These are phyloP conservation scores for Chaunax sp. DNA, from an alignment of 2,797 vertebrate genomes.

Conservation along the genomic window DNA sequence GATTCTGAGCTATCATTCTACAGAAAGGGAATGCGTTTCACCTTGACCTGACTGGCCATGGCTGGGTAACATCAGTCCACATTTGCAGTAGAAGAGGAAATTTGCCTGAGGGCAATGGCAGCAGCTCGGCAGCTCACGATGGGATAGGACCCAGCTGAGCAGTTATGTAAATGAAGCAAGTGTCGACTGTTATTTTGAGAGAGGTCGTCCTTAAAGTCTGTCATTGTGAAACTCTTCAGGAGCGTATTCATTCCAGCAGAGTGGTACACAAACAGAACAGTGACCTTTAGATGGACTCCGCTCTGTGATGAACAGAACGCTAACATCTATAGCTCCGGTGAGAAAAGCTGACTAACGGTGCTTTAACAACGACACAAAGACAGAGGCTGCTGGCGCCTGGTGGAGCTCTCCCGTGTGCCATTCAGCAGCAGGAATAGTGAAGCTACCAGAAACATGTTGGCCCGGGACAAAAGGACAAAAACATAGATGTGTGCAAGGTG, in stretches of 20 bases:
- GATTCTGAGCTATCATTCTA: constrained; percentile 23
- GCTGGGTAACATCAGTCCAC: not conserved
- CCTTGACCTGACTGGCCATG: constrained; percentile 13
- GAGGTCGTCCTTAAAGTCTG: constrained; percentile 27
- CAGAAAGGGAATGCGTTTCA: constrained; percentile 24
- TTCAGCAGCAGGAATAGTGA: constrained; percentile 70
- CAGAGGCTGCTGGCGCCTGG: constrained; percentile 51
- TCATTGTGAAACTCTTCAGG: constrained; percentile 10
- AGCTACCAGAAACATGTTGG: constrained; percentile 68
- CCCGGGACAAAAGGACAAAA: constrained; percentile 34
- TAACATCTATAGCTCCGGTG: constrained; percentile 54
- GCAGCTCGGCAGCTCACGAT: constrained; percentile 11
- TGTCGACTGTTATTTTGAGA: constrained; percentile 29
- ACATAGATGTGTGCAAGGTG: constrained; percentile 51
- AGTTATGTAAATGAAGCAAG: constrained; percentile 36
- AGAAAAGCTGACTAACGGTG: constrained; percentile 72
- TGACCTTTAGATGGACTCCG: constrained; percentile 64
- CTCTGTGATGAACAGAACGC: constrained; percentile 57
- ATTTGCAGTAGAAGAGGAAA: constrained; percentile 19
- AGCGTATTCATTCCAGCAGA: constrained; percentile 38
- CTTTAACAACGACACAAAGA: constrained; percentile 59
- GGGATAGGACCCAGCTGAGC: constrained; percentile 10
- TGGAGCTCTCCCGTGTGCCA: constrained; percentile 46
- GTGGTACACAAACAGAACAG: constrained; percentile 39
- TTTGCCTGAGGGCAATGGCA: constrained; percentile 19